Conservation (phyloP, 2,113 vertebrate genomes). For the Aegithalos caudatus region DNA sequence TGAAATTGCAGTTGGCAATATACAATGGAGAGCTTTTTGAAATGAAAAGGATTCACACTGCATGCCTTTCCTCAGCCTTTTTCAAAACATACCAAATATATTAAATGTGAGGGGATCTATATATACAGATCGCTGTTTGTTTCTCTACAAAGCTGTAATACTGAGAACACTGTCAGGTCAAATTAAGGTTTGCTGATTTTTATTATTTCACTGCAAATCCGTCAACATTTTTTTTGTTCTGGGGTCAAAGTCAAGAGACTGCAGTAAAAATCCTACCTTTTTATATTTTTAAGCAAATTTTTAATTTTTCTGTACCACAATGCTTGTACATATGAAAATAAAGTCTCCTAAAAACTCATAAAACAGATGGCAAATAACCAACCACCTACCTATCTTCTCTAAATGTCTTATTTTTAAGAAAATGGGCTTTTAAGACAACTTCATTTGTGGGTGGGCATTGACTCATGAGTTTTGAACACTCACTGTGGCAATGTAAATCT, state of each 20-base stretch:
- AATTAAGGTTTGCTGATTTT: not conserved
- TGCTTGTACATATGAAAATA: constrained; percentile 5
- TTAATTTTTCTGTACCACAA: not conserved
- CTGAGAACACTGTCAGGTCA: not conserved
- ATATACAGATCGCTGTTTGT: not conserved
- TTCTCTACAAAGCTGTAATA: not conserved
- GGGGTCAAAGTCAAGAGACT: not conserved
- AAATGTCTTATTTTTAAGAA: constrained; percentile 64
- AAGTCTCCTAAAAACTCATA: not conserved
- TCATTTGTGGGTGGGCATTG: constrained; percentile 50
- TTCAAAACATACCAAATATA: not conserved
- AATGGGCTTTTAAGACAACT: constrained; percentile 33
- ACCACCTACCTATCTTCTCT: constrained; percentile 33
- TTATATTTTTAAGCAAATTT: not conserved
- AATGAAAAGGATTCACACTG: not conserved
- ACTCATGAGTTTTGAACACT: constrained; percentile 46
- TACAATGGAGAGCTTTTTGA: not conserved
- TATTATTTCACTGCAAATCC: not conserved
- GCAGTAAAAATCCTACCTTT: not conserved
- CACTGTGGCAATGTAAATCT: constrained; percentile 15
- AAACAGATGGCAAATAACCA: constrained; percentile 60
- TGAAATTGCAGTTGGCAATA: not conserved
- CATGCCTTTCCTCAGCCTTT: not conserved
- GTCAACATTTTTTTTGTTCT: not conserved
- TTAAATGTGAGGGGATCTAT: not conserved